Conservation (phyloP, 2,888 invertebrate genomes). For the Tinea trinotella region DNA sequence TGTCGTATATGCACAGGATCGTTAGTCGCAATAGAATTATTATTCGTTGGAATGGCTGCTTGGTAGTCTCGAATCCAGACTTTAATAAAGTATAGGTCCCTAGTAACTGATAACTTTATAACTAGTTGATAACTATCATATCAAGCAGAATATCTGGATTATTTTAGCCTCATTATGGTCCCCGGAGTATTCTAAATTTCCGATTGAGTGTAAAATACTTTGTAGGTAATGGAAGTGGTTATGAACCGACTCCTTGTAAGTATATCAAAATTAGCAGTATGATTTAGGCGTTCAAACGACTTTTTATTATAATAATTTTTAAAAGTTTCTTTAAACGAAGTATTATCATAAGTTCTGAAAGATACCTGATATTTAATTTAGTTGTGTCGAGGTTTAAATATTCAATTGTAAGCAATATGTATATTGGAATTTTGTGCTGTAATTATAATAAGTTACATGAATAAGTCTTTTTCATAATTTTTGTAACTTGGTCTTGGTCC, state of each 20-base stretch:
- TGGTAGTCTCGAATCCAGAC: not conserved
- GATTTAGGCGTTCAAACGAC: conserved; percentile 59
- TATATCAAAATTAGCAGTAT: conserved; percentile 40
- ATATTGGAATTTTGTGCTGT: conserved; percentile 23
- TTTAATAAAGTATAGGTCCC: not conserved
- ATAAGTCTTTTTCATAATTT: conserved; percentile 61
- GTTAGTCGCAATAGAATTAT: not conserved
- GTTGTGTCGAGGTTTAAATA: conserved; percentile 47
- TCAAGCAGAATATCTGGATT: no score
- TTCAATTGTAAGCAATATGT: conserved; percentile 47
- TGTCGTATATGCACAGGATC: not conserved
- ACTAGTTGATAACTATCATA: no score
- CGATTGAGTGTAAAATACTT: not conserved
- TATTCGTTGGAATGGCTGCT: not conserved
- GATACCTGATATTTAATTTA: no score
- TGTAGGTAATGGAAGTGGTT: conserved; percentile 37
- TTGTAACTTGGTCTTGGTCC: no score
- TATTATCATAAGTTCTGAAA: not conserved
- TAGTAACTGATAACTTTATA: not conserved
- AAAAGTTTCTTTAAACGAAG: not conserved
- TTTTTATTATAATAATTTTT: conserved; percentile 31
- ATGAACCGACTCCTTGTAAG: conserved; percentile 46
- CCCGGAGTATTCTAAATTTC: conserved; percentile 6
- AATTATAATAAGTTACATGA: conserved; percentile 64
- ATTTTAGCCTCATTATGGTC: no score